phyloP scores from a whole-genome alignment of 1,140 invertebrate species.

The Leptinotarsa undecemlineata region DNA sequence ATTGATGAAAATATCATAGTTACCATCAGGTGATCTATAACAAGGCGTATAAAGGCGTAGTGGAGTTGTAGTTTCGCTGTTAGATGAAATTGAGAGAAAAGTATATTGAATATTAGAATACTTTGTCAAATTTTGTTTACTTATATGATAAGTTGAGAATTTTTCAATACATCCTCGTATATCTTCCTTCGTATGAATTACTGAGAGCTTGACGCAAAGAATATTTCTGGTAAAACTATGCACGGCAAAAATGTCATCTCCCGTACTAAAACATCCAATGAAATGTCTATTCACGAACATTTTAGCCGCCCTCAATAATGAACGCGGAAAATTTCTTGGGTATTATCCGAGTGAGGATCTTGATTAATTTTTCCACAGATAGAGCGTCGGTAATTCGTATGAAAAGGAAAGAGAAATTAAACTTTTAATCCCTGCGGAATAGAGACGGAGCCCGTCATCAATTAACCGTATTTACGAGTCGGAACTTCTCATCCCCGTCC shows the following conservation, averaged over 20 bases:
- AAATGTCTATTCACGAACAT: not conserved
- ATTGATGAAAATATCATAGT: too few relatives aligned
- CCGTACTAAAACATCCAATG: not conserved
- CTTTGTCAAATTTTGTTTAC: too few relatives aligned
- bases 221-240: too few relatives aligned
- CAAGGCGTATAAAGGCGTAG: too few relatives aligned
- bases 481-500: not conserved
- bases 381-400: not conserved
- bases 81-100: too few relatives aligned
- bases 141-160: too few relatives aligned
- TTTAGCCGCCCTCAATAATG: not conserved
- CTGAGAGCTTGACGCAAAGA: too few relatives aligned
- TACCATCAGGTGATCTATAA: too few relatives aligned
- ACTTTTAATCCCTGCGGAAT: not conserved
- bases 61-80: too few relatives aligned
- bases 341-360: not conserved
- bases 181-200: too few relatives aligned
- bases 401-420: not conserved
- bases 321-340: not conserved
- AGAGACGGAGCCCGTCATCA: conserved; percentile 1
- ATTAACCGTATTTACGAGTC: conserved; percentile 5
- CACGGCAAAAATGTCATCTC: not conserved
- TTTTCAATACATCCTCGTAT: too few relatives aligned
- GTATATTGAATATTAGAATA: too few relatives aligned
- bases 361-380: conserved; percentile 3